phyloP scores from a whole-genome alignment of 2,888 invertebrate species.

The Tuta absoluta region DNA sequence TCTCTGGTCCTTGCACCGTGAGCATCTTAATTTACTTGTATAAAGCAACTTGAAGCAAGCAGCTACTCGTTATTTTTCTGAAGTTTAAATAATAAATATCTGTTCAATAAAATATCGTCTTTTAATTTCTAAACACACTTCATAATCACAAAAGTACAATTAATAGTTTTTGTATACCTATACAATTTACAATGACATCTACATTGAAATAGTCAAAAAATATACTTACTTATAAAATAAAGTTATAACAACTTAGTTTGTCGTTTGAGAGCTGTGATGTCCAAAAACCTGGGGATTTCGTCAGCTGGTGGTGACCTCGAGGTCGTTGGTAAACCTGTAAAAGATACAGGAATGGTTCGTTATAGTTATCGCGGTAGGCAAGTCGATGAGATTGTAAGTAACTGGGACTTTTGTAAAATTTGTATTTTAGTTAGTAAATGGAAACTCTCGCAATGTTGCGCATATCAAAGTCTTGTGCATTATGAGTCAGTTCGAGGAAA shows the following conservation, averaged over 20 bases:
- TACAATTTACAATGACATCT: constrained; percentile 23
- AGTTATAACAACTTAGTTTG: constrained; percentile 83
- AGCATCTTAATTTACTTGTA: background rate
- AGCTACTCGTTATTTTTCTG: constrained; percentile 70
- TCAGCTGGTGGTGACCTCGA: constrained; percentile 44
- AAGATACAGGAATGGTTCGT: background rate
- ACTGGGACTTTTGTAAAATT: no score
- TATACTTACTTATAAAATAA: constrained; percentile 28
- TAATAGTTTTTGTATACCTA: background rate
- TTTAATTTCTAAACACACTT: constrained; percentile 44
- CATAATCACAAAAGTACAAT: constrained; percentile 26
- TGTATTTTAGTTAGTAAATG: no score
- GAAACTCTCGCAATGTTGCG: no score
- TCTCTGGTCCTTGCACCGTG: no score
- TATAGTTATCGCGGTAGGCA: background rate
- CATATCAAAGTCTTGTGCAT: no score
- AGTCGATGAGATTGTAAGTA: background rate
- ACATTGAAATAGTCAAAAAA: constrained; percentile 28
- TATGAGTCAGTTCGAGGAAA: no score
- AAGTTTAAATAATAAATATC: constrained; percentile 78
- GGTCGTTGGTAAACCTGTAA: constrained; percentile 49
- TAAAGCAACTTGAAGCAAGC: constrained; percentile 39
- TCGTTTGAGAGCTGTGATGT: constrained; percentile 85
- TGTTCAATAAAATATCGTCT: constrained; percentile 60
- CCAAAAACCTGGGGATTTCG: constrained; percentile 82